Base-by-base conservation (phyloP, 2,113 vertebrate species). In the Hippopotamus amphibius region DNA sequence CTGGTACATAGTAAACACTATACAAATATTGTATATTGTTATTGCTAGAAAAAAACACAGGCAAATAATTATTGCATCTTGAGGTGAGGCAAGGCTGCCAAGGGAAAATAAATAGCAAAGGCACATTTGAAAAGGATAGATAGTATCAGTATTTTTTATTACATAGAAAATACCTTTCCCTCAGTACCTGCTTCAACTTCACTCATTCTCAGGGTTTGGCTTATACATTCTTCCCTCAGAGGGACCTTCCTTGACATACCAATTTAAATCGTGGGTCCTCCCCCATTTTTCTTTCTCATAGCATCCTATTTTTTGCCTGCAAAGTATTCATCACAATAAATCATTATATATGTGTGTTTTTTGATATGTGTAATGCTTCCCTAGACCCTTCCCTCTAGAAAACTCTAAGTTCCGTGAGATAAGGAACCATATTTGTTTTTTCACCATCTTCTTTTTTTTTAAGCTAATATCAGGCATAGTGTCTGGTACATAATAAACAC, bases 31-130 rank as follows among this genome's bases (percentile, higher is more conserved):
- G 12, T 63, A 48, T 82, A 30, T 88, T 95, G 30, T 71, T 88
- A n/a, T 87, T 77, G 14, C 63, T 95, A 69, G 65, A 84, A 85
- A 48, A 90, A 88, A 95, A 55, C 81, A 81, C 24, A 80, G 41
- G 8, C 22, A 95, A 88, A 79, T 85, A 21, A 61, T 96, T 74
- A 77, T 15, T n/a, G 16, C 33, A 55, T 61, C 43, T 8, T 81
- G 92, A 65, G 3, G 28, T 92, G 57, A 90, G 13, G 43, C 96
- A 90, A 89, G 13, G 3, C 17, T 81, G 21, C 69, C 65, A 94
- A 86, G 46, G 50, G 10, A 63, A 88, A 80, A 92, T 74, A 83
- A 90, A 90, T 48, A 93, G 59, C 46, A 90, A 87, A 93, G 48
- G 21, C n/a, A 84, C 19, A 53, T 9, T 80, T 90, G n/a, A 53